phyloP scores from a whole-genome alignment of 2,797 vertebrate species.

The Graptemys geographica region DNA sequence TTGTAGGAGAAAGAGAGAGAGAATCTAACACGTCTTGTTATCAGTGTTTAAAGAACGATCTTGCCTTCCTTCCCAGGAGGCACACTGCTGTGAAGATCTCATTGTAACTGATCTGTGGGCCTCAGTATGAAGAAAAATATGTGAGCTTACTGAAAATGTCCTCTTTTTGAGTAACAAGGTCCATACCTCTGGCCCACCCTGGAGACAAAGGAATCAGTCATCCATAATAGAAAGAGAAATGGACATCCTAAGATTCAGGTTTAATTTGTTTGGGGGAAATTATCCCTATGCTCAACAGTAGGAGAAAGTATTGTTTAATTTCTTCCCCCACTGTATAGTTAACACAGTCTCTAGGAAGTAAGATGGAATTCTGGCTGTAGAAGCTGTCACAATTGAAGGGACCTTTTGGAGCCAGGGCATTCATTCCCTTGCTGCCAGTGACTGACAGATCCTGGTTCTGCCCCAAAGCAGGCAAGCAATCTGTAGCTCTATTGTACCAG shows the following conservation, averaged over 20 bases:
- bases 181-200: not conserved
- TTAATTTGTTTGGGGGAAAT: not conserved
- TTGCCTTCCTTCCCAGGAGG: not conserved
- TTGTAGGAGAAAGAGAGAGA: not conserved
- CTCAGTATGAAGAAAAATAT: not conserved
- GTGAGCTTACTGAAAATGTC: not conserved
- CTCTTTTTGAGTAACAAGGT: accelerated
- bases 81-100: not conserved
- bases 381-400: not conserved
- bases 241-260: not conserved
- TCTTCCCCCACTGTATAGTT: not conserved
- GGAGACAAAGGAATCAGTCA: not conserved
- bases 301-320: not conserved
- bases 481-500: not conserved
- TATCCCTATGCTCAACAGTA: not conserved
- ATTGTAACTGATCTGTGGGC: not conserved
- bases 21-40: not conserved
- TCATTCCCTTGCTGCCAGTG: not conserved
- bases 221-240: not conserved
- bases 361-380: not conserved
- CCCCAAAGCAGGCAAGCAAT: not conserved
- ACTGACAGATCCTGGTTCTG: not conserved
- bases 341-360: not conserved
- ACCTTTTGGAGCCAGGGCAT: not conserved
- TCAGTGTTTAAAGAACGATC: accelerated